Base-by-base conservation (phyloP, 2,888 invertebrate genomes). In the Lissocephala sabroskyi region DNA sequence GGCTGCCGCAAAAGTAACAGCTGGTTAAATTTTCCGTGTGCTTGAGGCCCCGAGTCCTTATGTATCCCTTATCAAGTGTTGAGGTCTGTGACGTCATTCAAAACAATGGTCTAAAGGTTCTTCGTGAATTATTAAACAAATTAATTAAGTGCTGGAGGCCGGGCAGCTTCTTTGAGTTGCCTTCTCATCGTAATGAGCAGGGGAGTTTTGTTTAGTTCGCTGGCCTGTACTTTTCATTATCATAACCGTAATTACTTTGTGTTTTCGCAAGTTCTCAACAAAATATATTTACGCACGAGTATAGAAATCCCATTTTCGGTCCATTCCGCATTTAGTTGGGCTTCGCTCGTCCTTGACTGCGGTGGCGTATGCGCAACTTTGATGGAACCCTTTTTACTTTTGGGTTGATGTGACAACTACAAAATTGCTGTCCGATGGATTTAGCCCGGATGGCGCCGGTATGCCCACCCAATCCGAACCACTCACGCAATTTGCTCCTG, bases 51-150 rank as follows among this genome's bases (percentile, higher is more conserved):
- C 5, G n/a, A n/a, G 3, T 4, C 29, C 29, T 2, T n/a, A 29
- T n/a, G n/a, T 5, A 13, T 13, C 11, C 11, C 3, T n/a, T 13
- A 32, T n/a, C n/a, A n/a, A n/a, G n/a, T n/a, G n/a, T 23, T 23
- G 23, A 3, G 4, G 23, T 23, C 35, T 6, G 17, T 35, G 35
- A 35, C 35, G 35, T 35, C 35, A 35, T 13, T 35, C 5, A 41
- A 28, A 14, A 39, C 62, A 49, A 51, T 45, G 43, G 43, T 54
- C 35, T 29, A 48, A 55, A 45, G 39, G 51, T 44, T 47, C 55
- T 42, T 55, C 51, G 65, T 61, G 59, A 63, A 61, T 65, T 65
- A 61, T 65, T 63, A 53, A 63, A 43, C 51, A 48, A 61, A 52
- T 59, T 63, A 63, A 63, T 63, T 63, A 63, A 55, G 52, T 52